Evolutionary conservation across 1,140 invertebrate genomes (phyloP).

Genomic region (Phortica variegata): DNA sequence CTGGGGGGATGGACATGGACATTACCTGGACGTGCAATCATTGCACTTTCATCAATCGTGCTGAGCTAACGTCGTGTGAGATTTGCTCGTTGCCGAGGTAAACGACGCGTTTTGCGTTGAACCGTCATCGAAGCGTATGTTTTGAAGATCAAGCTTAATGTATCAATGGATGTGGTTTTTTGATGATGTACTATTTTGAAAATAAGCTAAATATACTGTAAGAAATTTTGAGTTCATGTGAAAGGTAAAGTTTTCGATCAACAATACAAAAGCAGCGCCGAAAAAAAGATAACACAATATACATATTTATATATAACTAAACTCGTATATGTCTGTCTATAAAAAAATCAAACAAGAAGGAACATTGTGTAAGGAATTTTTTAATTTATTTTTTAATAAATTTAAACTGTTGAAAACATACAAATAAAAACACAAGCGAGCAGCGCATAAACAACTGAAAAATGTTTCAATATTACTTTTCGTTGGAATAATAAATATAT

Average conservation of each 20-base stretch:
- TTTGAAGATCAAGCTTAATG: slow-evolving; percentile 20
- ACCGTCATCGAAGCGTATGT: background rate
- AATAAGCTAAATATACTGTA: no score
- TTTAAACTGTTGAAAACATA: slow-evolving; percentile 41
- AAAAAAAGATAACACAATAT: slow-evolving; percentile 19
- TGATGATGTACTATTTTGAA: no score
- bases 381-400: slow-evolving; percentile 48
- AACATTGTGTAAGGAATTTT: slow-evolving; percentile 44
- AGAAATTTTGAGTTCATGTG: slow-evolving; percentile 36
- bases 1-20: slow-evolving; percentile 41
- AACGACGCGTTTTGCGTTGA: slow-evolving; percentile 5
- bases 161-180: no score
- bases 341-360: slow-evolving; percentile 12
- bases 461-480: no score
- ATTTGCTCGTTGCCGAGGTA: slow-evolving; percentile 86
- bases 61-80: slow-evolving; percentile 75
- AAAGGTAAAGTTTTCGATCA: slow-evolving; percentile 49
- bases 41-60: slow-evolving; percentile 89
- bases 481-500: no score
- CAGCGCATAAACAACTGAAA: no score
- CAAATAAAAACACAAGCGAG: no score
- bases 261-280: slow-evolving; percentile 23
- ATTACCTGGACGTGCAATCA: slow-evolving; percentile 84
- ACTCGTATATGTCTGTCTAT: slow-evolving; percentile 29
- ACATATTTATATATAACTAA: slow-evolving; percentile 5